These are phyloP conservation scores for Lysandra coridon DNA, from an alignment of 2,888 invertebrate species.

Conservation along the genomic window DNA sequence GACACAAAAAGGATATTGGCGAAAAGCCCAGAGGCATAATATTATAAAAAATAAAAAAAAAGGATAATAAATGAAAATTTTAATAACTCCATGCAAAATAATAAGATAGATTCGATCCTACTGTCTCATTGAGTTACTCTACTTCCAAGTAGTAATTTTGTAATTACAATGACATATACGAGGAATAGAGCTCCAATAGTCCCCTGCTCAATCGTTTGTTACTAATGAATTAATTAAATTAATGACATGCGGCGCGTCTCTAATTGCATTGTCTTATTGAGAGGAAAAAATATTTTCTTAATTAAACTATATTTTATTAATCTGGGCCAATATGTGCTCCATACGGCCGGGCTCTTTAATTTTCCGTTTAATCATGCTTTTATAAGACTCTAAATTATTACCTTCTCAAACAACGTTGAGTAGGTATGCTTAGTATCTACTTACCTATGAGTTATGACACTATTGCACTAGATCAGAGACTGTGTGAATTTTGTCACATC, in stretches of 20 bases:
- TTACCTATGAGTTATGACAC: too few relatives aligned
- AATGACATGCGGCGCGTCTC: neutral
- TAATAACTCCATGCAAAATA: too few relatives aligned
- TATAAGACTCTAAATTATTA: neutral
- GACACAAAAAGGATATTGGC: too few relatives aligned
- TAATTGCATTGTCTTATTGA: constrained; percentile 3
- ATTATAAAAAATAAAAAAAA: too few relatives aligned
- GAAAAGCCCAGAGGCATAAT: too few relatives aligned
- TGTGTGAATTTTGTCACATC: too few relatives aligned
- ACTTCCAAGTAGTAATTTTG: neutral
- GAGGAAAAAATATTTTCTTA: constrained; percentile 3
- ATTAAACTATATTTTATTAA: constrained; percentile 8
- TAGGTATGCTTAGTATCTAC: too few relatives aligned
- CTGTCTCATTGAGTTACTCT: neutral
- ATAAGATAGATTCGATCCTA: too few relatives aligned
- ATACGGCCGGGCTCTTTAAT: neutral
- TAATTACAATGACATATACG: neutral
- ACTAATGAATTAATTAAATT: neutral
- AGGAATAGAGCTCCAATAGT: neutral
- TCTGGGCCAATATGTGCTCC: neutral
- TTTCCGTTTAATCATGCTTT: neutral
- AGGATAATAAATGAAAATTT: too few relatives aligned
- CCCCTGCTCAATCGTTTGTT: neutral
- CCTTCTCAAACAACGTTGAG: too few relatives aligned
- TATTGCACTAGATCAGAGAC: too few relatives aligned